Base-by-base conservation (phyloP, 1,140 invertebrate genomes). In the Antheraea mylitta region DNA sequence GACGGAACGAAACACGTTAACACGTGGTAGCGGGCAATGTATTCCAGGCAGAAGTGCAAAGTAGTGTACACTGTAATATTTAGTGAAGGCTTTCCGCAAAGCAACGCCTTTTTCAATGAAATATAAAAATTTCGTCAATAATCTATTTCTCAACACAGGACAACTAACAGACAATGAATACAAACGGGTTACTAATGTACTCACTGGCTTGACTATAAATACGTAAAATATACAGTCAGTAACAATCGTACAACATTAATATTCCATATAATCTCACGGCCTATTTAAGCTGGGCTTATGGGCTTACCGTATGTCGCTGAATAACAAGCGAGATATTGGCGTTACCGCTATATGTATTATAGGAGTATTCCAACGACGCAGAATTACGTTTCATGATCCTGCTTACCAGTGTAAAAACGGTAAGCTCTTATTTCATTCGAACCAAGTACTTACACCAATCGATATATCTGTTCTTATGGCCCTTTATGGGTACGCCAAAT, bases 241-340 rank as follows among this genome's bases (percentile, higher is more conserved):
- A 0, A 53, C 45, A 53, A 13, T 53, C 0, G 45, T 53, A 6
- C 1, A 11, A 53, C 6, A 53, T 53, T 53, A 11, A 53, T 53
- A 53, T 9, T 9, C 16, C 16, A 6, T 6, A 53, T 53, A 53
- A 53, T 53, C 45, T 53, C 45, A 2, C 11, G 16, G 45, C 9
- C 4, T 16, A 53, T 53, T 53, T 53, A 53, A 53, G 45, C 45
- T 53, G 45, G 13, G 45, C 45, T 53, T 53, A 53, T 53, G 13
- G 9, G 45, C 45, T 53, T 53, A 53, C 45, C 45, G 45, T 13
- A 11, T 11, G 11, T 42, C 38, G 38, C 16, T 53, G 45, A 53
- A 53, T 53, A 53, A 53, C 45, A 53, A n/a, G 45, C 45, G 45
- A 53, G 45, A 53, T 53, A 53, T 53, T 53, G 45, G 16, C 16